Percentiles rank a stretch among this genome's conserved stretches.
Conservation (phyloP, 2,113 vertebrate species). For the Elgaria multicarinata region DNA sequence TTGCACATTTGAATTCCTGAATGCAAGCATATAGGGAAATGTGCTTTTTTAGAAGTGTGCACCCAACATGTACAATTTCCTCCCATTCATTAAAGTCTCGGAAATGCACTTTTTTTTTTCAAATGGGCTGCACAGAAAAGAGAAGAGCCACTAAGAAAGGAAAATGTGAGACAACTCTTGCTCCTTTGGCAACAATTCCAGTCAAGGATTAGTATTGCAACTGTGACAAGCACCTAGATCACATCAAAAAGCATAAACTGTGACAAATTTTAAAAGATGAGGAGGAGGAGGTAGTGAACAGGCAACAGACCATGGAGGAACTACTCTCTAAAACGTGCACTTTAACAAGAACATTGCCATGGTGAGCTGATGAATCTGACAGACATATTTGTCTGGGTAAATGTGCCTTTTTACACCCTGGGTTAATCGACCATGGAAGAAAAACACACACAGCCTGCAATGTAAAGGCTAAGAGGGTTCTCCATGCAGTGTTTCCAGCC, state of each 20-base stretch:
- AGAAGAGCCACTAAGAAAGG: not conserved
- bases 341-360: constrained; percentile 72
- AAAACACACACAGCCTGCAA: constrained; percentile 58
- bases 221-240: constrained; percentile 34
- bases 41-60: too few relatives aligned
- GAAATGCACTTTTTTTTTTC: too few relatives aligned
- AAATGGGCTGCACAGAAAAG: not conserved
- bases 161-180: not conserved
- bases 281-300: constrained; percentile 41
- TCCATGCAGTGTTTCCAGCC: constrained; percentile 42
- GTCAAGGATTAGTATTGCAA: constrained; percentile 26
- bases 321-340: constrained; percentile 46
- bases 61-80: too few relatives aligned
- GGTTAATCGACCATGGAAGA: constrained; percentile 65
- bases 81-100: too few relatives aligned
- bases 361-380: constrained; percentile 64
- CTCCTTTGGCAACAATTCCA: constrained; percentile 12
- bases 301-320: constrained; percentile 65
- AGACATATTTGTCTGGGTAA: constrained; percentile 73
- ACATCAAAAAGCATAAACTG: constrained; percentile 48
- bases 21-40: too few relatives aligned
- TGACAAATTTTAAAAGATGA: constrained; percentile 67
- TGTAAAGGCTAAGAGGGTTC: constrained; percentile 66
- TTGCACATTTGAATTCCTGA: too few relatives aligned
- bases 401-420: constrained; percentile 65